A percentile compares a stretch with the other conserved stretches of the same genome.
These are phyloP conservation scores for Nasonovia ribisnigri DNA, from an alignment of 2,888 invertebrate species.

Conservation along the genomic window DNA sequence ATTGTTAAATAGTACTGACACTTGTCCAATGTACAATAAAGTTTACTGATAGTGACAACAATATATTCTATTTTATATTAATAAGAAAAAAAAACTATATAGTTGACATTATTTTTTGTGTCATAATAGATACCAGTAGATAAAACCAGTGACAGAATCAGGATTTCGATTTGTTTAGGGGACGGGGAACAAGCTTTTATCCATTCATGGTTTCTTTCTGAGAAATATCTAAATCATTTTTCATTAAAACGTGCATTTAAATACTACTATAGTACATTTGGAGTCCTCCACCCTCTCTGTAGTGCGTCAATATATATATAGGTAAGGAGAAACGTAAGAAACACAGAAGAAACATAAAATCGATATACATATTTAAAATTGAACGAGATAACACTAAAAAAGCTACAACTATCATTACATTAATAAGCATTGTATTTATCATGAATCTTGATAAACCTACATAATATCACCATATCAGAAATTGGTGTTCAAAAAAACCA, in stretches of 20 bases:
- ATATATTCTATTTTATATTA: neutral
- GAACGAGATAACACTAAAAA: neutral
- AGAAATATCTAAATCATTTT: neutral
- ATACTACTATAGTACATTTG: neutral
- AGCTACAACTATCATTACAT: neutral
- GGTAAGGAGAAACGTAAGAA: neutral
- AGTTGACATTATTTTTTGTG: neutral
- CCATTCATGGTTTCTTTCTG: neutral
- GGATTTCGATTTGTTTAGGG: neutral
- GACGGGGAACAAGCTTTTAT: neutral
- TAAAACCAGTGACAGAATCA: neutral
- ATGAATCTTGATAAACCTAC: neutral
- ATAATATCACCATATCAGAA: neutral
- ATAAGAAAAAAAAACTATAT: neutral
- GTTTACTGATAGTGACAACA: neutral
- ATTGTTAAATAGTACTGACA: neutral
- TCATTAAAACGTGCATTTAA: neutral
- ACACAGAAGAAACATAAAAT: neutral
- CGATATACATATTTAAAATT: neutral
- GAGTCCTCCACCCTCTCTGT: too few relatives aligned
- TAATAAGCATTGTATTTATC: neutral
- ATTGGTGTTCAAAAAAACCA: neutral
- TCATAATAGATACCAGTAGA: neutral
- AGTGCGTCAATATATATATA: too few relatives aligned
- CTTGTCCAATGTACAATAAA: neutral